A percentile compares a stretch with the other conserved stretches of the same genome.
Evolutionary conservation across 2,888 invertebrate genomes (phyloP).

Genomic region (Notocelia uddmanniana): DNA sequence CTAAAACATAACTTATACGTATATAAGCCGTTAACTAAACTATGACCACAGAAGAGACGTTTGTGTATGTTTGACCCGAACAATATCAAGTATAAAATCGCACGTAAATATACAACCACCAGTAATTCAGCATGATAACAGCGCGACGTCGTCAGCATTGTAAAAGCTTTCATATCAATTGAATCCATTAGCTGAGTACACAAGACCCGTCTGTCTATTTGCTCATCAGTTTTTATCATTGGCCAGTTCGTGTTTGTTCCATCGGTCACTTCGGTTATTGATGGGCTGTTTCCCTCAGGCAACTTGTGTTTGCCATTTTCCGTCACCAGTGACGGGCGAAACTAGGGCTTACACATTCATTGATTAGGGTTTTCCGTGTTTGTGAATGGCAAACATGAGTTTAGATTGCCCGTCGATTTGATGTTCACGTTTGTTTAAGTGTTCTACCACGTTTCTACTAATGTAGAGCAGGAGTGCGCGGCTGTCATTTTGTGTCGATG

Average conservation of each 20-base stretch:
- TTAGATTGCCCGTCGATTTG: conserved; percentile 41
- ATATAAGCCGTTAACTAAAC: too few relatives aligned
- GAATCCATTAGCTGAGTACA: conserved; percentile 86
- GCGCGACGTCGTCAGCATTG: conserved; percentile 74
- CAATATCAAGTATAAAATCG: conserved; percentile 50
- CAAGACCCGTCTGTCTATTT: conserved; percentile 83
- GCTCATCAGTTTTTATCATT: conserved; percentile 86
- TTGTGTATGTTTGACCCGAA: too few relatives aligned
- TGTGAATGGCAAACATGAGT: conserved; percentile 33
- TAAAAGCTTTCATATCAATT: conserved; percentile 86
- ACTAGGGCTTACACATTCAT: conserved; percentile 46
- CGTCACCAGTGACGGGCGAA: conserved; percentile 44
- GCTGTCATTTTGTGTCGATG: background rate
- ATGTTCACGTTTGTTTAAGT: conserved; percentile 51
- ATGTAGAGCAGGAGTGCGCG: conserved; percentile 42
- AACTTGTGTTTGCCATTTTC: conserved; percentile 60
- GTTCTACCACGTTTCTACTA: conserved; percentile 55
- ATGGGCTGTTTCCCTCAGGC: conserved; percentile 75
- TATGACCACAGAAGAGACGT: too few relatives aligned
- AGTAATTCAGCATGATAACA: conserved; percentile 76
- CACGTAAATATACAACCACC: conserved; percentile 52
- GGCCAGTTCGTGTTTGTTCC: conserved; percentile 81
- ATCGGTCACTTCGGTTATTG: conserved; percentile 84
- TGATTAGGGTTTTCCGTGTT: conserved; percentile 42
- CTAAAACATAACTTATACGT: too few relatives aligned